Evolutionary conservation across 37 sponge, comb jelly and placozoan genomes (phyloP).

Genomic region (Beroe forskalii): DNA sequence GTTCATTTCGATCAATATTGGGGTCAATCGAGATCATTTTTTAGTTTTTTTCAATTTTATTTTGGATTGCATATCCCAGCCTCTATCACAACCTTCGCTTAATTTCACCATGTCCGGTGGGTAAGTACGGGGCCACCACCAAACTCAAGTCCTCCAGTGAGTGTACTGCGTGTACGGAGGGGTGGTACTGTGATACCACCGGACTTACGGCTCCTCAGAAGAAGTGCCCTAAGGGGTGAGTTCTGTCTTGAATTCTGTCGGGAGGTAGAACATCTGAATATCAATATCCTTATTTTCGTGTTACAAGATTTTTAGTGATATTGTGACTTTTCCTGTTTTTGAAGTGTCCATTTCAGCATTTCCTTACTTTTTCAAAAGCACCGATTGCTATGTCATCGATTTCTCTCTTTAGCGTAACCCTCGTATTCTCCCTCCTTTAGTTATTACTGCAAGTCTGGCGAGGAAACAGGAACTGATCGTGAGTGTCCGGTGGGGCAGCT

Average conservation of each 20-base stretch:
- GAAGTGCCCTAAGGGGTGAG: slow-evolving; percentile 46
- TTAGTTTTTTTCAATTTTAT: no score
- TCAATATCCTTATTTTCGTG: background rate
- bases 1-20: no score
- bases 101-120: background rate
- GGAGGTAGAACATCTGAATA: background rate
- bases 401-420: no score
- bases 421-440: background rate
- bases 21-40: no score
- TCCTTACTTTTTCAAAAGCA: no score
- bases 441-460: slow-evolving; percentile 33
- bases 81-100: no score
- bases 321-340: no score
- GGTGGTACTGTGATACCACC: slow-evolving; percentile 65
- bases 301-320: no score
- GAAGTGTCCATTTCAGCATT: no score
- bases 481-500: slow-evolving; percentile 65
- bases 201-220: slow-evolving; percentile 61
- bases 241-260: no score
- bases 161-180: slow-evolving; percentile 60
- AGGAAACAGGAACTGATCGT: slow-evolving; percentile 4
- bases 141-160: background rate
- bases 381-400: no score
- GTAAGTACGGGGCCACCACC: background rate
- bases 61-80: no score